Percentiles rank a stretch among this genome's conserved stretches.
Evolutionary conservation across 2,888 invertebrate genomes (phyloP).

Genomic region (Luperina nickerlii): DNA sequence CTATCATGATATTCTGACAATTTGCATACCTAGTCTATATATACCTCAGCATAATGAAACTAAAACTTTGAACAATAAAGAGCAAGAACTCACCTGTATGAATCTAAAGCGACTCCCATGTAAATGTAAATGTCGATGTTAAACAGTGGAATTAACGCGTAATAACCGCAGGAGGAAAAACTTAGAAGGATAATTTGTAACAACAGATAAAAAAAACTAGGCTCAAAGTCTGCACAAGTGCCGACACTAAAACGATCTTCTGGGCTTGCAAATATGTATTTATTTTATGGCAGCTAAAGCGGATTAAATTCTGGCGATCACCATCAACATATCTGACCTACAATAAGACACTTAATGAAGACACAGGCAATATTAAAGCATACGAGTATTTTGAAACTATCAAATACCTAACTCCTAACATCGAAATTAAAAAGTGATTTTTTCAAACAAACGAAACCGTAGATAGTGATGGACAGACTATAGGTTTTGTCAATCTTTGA

Average conservation of each 20-base stretch:
- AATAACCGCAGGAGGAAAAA: not conserved
- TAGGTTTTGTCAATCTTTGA: no score
- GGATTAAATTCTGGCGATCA: not conserved
- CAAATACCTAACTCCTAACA: no score
- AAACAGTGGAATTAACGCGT: conserved; percentile 39
- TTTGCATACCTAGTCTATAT: not conserved
- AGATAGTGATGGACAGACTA: no score
- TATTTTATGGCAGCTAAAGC: not conserved
- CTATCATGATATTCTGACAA: not conserved
- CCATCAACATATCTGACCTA: not conserved
- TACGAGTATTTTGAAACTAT: no score
- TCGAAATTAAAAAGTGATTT: no score
- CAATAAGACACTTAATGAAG: not conserved
- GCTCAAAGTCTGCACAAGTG: not conserved
- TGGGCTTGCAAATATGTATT: not conserved
- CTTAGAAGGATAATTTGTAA: conserved; percentile 4
- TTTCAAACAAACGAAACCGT: no score
- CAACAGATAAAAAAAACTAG: not conserved
- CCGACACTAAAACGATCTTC: not conserved
- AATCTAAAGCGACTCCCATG: conserved; percentile 45
- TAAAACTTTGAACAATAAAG: conserved; percentile 24
- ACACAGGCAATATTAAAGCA: no score
- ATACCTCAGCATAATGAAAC: conserved; percentile 7
- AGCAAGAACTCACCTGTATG: conserved; percentile 21
- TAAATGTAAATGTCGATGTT: conserved; percentile 55